Evolutionary conservation across 2,113 vertebrate genomes (phyloP).

Genomic region (Empidonax traillii): DNA sequence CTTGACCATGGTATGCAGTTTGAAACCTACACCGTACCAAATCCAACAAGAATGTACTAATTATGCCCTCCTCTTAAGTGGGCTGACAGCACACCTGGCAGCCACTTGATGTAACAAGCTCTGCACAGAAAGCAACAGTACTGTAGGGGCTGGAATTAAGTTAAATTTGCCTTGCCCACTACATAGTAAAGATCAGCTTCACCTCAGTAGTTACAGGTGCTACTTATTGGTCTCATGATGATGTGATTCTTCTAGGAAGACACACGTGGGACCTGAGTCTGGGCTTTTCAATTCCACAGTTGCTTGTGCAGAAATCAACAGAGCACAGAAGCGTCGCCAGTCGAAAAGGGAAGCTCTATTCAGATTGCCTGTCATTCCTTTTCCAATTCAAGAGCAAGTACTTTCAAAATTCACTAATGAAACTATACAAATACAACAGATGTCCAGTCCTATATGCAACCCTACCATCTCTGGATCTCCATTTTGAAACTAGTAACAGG

Average conservation of each 20-base stretch:
- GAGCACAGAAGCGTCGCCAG: neutral
- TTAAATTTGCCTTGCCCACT: neutral
- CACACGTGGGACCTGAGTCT: neutral
- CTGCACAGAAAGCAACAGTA: neutral
- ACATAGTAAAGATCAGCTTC: neutral
- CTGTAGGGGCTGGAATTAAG: neutral
- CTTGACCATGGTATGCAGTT: rapidly evolving
- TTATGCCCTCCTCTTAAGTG: neutral
- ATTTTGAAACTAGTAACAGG: neutral
- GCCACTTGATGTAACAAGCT: neutral
- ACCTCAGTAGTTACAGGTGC: neutral
- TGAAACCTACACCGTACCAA: neutral
- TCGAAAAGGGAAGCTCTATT: neutral
- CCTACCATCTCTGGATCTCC: neutral
- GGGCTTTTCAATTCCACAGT: neutral
- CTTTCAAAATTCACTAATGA: neutral
- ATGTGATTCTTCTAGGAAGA: neutral
- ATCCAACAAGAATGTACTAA: neutral
- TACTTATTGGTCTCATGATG: neutral
- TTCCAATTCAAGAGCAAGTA: neutral
- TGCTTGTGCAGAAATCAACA: neutral
- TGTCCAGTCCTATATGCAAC: neutral
- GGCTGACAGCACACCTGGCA: neutral
- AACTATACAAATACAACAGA: neutral
- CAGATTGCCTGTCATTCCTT: neutral